Base-by-base conservation (phyloP, 2,888 invertebrate genomes). In the Machimus atricapillus region DNA sequence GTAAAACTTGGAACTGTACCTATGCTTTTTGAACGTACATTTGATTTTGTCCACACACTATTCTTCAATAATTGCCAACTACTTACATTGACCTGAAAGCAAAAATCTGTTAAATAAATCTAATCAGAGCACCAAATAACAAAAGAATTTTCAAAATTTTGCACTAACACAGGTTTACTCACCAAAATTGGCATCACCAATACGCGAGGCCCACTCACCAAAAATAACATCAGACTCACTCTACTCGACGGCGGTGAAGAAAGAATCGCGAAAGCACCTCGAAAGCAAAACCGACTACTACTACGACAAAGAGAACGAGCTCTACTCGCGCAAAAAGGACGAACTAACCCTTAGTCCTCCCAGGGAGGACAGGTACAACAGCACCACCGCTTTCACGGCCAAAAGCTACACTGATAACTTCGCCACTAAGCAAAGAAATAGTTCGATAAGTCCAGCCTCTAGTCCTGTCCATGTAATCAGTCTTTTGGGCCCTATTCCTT, bases 291-390 rank as follows among this genome's bases (percentile, higher is more conserved):
- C 86, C 87, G 93, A 93, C 87, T 92, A 93, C 88, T 92, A 92
- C 89, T 92, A 91, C 87, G 92, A 92, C 89, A 92, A 93, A 90
- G 93, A 93, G 90, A 92, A 92, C 88, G 92, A 93, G 88, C 89
- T 92, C 23, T 88, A 88, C 83, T 89, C 90, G 58, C 90, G 90
- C 46, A 91, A 91, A 40, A 90, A 91, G 16, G 89, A 89, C 14
- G 91, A 91, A 86, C 89, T 91, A 37, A 92, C 91, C 56, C 88
- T 93, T 87, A 90, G 91, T 79, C 90, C 91, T 46, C 91, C 92
- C 16, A 90, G 93, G 74, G 91, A 91, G 89, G 92, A 91, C 86
- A 91, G 91, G n/a, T 91, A 91, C 58, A 89, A 90, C 12, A 85
- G 89, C 52, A 88, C 89, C 86, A 89, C 88, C 86, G 58, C 73